Base-by-base conservation (phyloP, 2,113 vertebrate genomes). In the Plotosus lineatus region DNA sequence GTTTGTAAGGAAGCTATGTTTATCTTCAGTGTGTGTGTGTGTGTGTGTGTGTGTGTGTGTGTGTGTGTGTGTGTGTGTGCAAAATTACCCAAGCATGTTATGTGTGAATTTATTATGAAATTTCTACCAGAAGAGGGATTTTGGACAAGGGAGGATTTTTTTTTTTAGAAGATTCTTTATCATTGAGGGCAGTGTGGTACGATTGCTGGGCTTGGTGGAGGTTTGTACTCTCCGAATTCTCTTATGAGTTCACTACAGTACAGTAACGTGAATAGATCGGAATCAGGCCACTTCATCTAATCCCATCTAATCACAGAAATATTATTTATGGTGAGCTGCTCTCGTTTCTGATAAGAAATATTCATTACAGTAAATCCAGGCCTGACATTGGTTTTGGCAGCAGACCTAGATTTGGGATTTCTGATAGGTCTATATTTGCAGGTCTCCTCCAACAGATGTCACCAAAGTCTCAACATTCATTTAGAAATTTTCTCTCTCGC, bases 361-460 rank as follows among this genome's bases (percentile, higher is more conserved):
- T 68, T 53, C 17, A 58, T 58, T 15, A 76, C 31, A 42, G 3
- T 60, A 19, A 23, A 31, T 44, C 51, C n/a, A 42, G n/a, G 40
- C 40, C 26, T 31, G 26, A 31, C 38, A 42, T 56, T 42, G 31
- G 26, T 80, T 80, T 79, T 23, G n/a, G 65, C 38, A 11, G 31
- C 31, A 60, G 38, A 66, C 38, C n/a, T 71, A 31, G 66, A 60
- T 72, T 72, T 21, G 1, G 10, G 7, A 15, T 28, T 28, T 4
- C 46, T n/a, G 4, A 60, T 21, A n/a, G 40, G 53, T 33, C 19
- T 6, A 23, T 42, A 60, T 44, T 71, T 72, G 21, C 78, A 19
- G 66, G 19, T 48, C 28, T 72, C 17, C 53, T 80, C 78, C 78
- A 80, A 69, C 66, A 80, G 78, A 80, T 71, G 78, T 71, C 78